Evolutionary conservation across 1,140 invertebrate genomes (phyloP), one percentile per base, ranked within the genome.

Genomic region (Heliconius melpomene): DNA sequence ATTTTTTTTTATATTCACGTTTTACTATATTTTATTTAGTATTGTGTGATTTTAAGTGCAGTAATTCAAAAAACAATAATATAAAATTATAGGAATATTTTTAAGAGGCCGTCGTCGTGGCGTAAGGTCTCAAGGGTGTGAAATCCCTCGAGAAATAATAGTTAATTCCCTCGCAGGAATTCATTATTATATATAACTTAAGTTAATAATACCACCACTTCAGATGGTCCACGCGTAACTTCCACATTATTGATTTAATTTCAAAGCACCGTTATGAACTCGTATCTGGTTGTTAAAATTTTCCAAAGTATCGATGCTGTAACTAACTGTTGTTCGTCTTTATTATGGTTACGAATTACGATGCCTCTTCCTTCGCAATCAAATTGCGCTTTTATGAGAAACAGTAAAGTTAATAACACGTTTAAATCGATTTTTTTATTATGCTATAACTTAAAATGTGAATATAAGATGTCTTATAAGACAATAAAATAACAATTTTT

Each of bases 241-340:
- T n/a, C 26, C 5, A 66, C 60, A 13, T 66, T 66, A 66, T 29
- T 66, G 5, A 66, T 66, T 66, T 66, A 66, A 66, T 66, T 66
- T 66, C 1, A 9, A 66, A 26, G 60, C 13, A 6, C 60, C 60
- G 60, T 66, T 66, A 66, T 5, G 6, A 7, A 36, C 1, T 36
- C 32, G 23, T 66, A 29, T 66, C 11, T 66, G 9, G 60, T 16
- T 66, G 60, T 66, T 66, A 66, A 66, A 66, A 66, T 66, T 66
- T 66, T 66, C 60, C 60, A 66, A 66, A 66, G 60, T 26, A 66
- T 66, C 60, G 60, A 29, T 66, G 23, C 23, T 66, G 26, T 66
- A 26, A 66, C 9, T 66, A 66, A 66, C 60, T 66, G 60, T 66
- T 66, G n/a, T 26, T 29, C 60, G 26, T 66, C 26, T 26, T 66